These are phyloP conservation scores for Mythimna ferrago DNA, from an alignment of 2,888 invertebrate genomes.

Conservation along the genomic window DNA sequence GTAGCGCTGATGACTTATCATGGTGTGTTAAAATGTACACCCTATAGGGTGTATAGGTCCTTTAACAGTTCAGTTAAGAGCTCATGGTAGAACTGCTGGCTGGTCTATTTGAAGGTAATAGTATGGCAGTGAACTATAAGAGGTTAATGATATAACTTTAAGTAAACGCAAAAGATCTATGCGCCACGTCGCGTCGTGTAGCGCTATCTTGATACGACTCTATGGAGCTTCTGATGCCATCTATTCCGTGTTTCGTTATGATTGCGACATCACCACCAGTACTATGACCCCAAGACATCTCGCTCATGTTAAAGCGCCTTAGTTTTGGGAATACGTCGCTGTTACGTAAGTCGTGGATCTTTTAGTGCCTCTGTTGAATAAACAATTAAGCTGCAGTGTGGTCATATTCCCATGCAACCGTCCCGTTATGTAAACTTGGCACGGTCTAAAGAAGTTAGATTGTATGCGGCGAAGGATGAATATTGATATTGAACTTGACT, in stretches of 20 bases:
- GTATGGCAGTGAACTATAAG: not conserved
- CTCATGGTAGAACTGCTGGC: too few species aligned
- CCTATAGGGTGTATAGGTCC: too few species aligned
- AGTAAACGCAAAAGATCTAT: not conserved
- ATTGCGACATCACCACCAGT: constrained; percentile 55
- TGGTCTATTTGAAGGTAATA: not conserved
- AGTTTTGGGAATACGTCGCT: constrained; percentile 50
- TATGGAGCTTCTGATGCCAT: constrained; percentile 29
- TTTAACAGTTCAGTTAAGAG: too few species aligned
- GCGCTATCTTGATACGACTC: not conserved
- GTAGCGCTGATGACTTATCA: not conserved
- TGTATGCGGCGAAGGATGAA: constrained; percentile 29
- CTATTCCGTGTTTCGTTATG: constrained; percentile 23
- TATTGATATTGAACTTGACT: constrained; percentile 48
- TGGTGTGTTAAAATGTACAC: too few species aligned
- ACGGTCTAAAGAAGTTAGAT: constrained; percentile 2
- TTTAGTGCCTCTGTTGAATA: constrained; percentile 37
- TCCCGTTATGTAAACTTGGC: constrained; percentile 48
- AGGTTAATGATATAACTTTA: not conserved
- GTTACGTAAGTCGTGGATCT: constrained; percentile 43
- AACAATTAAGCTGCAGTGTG: constrained; percentile 12
- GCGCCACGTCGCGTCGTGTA: too few species aligned
- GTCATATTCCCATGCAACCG: constrained; percentile 27
- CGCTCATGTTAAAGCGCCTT: constrained; percentile 42
- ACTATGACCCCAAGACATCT: constrained; percentile 59